Evolutionary conservation across 2,888 invertebrate species (phyloP), one percentile per base, ranked within the genome.

Genomic region (Trichacis sp.): DNA sequence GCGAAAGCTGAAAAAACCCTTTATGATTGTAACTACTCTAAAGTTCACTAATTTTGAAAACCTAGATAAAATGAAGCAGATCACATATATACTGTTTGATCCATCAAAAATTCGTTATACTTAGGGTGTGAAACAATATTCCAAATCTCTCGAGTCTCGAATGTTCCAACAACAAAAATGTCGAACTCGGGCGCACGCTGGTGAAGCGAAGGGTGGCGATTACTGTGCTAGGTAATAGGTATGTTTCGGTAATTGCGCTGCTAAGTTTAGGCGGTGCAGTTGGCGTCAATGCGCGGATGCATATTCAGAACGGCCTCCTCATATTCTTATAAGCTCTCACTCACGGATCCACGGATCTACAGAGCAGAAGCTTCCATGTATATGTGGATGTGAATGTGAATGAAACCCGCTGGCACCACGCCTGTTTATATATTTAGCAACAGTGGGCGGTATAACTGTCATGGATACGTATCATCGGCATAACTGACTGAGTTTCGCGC

Each of bases 391-490:
- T 79, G 76, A 78, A 81, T 79, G 81, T 82, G 82, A 82, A 82
- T 82, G 83, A 81, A 81, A 81, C 80, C 79, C 72, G 78, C 78
- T 83, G 84, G 84, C 82, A 84, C 79, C 79, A 77, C 79, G 84
- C 83, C 84, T 82, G 81, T 80, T 80, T 83, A 84, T 83, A 84
- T 83, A 84, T 84, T 84, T 84, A 84, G 83, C 81, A 75, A 76
- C 81, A 78, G 84, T 84, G 83, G 84, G 84, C 84, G 84, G 83
- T 83, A 80, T 81, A 78, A 79, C 82, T 84, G 83, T 84, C 83
- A 83, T 75, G 82, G 82, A 84, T 83, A 84, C 83, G 82, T 83
- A 84, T 84, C 83, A 83, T 83, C 83, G 79, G 82, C 80, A 83
- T 83, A 84, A 84, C 83, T 77, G 74, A 84, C 83, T 76, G 74